phyloP scores from a whole-genome alignment of 2,888 invertebrate genomes.

The Lochmaea capreae region DNA sequence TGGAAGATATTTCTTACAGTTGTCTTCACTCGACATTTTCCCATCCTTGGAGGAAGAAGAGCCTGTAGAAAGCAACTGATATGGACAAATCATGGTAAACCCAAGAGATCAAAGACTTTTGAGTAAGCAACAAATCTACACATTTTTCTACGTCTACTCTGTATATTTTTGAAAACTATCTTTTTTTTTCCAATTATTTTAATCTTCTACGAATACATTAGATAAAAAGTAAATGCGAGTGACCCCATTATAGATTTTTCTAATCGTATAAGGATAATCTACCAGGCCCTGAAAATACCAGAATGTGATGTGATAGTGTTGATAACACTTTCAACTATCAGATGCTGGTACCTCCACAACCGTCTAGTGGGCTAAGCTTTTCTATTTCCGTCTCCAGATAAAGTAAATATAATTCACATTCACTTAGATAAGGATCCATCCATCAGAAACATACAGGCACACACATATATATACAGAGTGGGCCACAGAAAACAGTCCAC shows the following conservation, averaged over 20 bases:
- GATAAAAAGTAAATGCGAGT: slow-evolving; percentile 9
- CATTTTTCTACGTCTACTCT: neutral
- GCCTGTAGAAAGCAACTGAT: too few relatives aligned
- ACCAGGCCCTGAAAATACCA: slow-evolving; percentile 48
- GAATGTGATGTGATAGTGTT: slow-evolving; percentile 48
- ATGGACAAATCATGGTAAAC: too few relatives aligned
- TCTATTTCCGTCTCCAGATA: slow-evolving; percentile 49
- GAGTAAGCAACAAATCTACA: too few relatives aligned
- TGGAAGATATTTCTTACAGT: too few relatives aligned
- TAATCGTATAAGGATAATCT: slow-evolving; percentile 46
- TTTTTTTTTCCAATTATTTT: slow-evolving; percentile 8
- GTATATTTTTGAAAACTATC: neutral
- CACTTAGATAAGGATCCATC: slow-evolving; percentile 38
- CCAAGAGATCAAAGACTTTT: too few relatives aligned
- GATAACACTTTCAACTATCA: slow-evolving; percentile 52
- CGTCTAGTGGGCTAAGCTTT: slow-evolving; percentile 45
- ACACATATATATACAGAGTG: neutral
- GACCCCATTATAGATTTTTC: slow-evolving; percentile 34
- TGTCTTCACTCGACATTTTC: too few relatives aligned
- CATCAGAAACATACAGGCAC: slow-evolving; percentile 43
- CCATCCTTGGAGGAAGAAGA: too few relatives aligned
- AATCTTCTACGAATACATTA: neutral
- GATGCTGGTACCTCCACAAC: slow-evolving; percentile 56
- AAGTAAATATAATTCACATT: slow-evolving; percentile 42
- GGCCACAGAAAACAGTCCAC: too few relatives aligned